Conservation (phyloP, 2,888 invertebrate species). For the Acronicta aceris region DNA sequence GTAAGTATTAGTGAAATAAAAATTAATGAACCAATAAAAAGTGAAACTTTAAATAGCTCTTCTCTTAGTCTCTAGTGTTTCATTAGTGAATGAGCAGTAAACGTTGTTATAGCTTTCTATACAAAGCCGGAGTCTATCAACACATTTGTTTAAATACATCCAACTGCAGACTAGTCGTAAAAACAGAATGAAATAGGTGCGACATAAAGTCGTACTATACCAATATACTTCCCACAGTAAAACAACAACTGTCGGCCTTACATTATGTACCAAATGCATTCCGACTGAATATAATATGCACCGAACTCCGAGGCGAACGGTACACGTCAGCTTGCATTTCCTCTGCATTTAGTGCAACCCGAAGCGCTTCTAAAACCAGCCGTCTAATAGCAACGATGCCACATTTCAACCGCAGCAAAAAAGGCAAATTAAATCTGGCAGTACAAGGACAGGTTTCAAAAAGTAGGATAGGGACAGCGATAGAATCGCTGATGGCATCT, state of each 20-base stretch:
- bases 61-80: slow-evolving; percentile 30
- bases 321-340: slow-evolving; percentile 43
- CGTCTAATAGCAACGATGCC: slow-evolving; percentile 62
- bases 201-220: slow-evolving; percentile 37
- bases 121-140: slow-evolving; percentile 36
- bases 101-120: slow-evolving; percentile 42
- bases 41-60: slow-evolving; percentile 44
- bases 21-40: slow-evolving; percentile 55
- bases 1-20: slow-evolving; percentile 43
- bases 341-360: slow-evolving; percentile 51
- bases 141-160: slow-evolving; percentile 28
- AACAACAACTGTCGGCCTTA: slow-evolving; percentile 36
- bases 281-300: slow-evolving; percentile 51
- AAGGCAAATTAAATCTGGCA: slow-evolving; percentile 77
- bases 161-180: slow-evolving; percentile 46
- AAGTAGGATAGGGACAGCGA: slow-evolving; percentile 68
- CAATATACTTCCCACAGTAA: slow-evolving; percentile 40
- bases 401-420: slow-evolving; percentile 65
- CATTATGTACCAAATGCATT: slow-evolving; percentile 34
- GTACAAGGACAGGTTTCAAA: slow-evolving; percentile 74
- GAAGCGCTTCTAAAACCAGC: slow-evolving; percentile 61
- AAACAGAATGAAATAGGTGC: slow-evolving; percentile 40
- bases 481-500: slow-evolving; percentile 67
- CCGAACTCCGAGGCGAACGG: slow-evolving; percentile 20
- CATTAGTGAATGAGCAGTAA: slow-evolving; percentile 53